Base-by-base conservation (phyloP, 2,797 vertebrate genomes). In the Syngnathus rostellatus region DNA sequence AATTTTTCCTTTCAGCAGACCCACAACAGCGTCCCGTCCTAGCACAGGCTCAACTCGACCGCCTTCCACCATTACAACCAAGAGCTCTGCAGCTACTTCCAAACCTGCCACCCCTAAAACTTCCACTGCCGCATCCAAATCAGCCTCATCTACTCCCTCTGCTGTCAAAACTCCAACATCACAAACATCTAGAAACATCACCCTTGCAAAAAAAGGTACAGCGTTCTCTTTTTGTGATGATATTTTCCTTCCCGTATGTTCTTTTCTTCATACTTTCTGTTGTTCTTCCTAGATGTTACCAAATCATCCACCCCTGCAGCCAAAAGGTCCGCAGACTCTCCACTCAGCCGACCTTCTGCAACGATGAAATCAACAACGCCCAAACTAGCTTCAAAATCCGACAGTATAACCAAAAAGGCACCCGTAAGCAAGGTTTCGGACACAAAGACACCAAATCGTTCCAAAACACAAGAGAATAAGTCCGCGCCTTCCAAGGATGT, bases 181-280 rank as follows among this genome's bases (percentile, higher is more conserved):
- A 67, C 87, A 82, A 54, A 71, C 83, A 55, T 80, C 88, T 46
- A 90, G 81, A 67, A 89, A 69, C 59, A 78, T 82, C 9, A 85
- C 87, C 11, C 78, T 89, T 40, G 48, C 86, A 63, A 91, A 89
- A 78, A 92, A 91, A 90, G 92, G 91, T 92, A 73, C 64, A 7
- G 2, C 2, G 12, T 8, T 5, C 5, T 4, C 16, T 43, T 40
- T 12, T 21, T 54, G 8, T 19, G 1, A 21, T 46, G 8, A 51
- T 2, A 46, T 68, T 25, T 25, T 19, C 7, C 38, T 64, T 31
- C 31, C 31, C 3, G 31, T 39, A 23, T 39, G 55, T n/a, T 68
- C 11, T 62, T 45, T 45, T 8, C 2, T 16, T 17, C 45, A 12
- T 62, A 2, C 39, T 58, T 64, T 67, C 5, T 78, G n/a, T 79